phyloP scores from a whole-genome alignment of 2,888 invertebrate species.

The Cheilosia vernalis region DNA sequence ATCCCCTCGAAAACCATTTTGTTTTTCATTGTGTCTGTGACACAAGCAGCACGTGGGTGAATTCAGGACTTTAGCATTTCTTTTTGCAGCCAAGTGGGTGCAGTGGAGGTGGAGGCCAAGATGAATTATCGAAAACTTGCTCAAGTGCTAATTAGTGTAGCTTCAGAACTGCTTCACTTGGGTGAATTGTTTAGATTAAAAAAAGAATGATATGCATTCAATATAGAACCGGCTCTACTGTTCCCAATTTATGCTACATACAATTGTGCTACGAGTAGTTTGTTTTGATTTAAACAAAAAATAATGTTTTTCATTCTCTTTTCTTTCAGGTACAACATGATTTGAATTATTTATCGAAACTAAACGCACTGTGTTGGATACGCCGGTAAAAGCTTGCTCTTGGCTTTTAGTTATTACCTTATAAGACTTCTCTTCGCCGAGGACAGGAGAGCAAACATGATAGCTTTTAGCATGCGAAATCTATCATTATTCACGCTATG shows the following conservation, averaged over 20 bases:
- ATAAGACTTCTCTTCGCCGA: slow-evolving; percentile 34
- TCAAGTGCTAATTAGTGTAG: slow-evolving; percentile 64
- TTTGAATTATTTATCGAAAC: slow-evolving; percentile 59
- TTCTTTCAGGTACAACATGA: slow-evolving; percentile 64
- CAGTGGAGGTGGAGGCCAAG: slow-evolving; percentile 44
- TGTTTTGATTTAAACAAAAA: slow-evolving; percentile 40
- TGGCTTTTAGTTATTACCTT: slow-evolving; percentile 34
- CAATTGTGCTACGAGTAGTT: slow-evolving; percentile 30
- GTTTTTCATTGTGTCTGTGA: slow-evolving; percentile 50
- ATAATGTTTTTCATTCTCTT: slow-evolving; percentile 1
- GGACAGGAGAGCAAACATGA: slow-evolving; percentile 56
- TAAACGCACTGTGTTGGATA: slow-evolving; percentile 44
- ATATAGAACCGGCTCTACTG: slow-evolving; percentile 1
- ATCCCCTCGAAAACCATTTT: slow-evolving; percentile 62
- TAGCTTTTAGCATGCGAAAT: slow-evolving; percentile 52
- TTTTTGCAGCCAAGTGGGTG: slow-evolving; percentile 20
- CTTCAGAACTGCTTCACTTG: slow-evolving; percentile 7
- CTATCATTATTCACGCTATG: slow-evolving; percentile 52
- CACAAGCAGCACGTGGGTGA: slow-evolving; percentile 42
- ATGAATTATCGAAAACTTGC: slow-evolving; percentile 64
- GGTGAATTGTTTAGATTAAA: slow-evolving; percentile 22
- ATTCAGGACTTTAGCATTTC: slow-evolving; percentile 30
- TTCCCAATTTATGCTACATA: slow-evolving; percentile 29
- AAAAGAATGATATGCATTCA: not conserved
- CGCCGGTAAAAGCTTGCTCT: slow-evolving; percentile 18